phyloP scores from a whole-genome alignment of 2,797 vertebrate species.

The Chaetodon trifasciatus region DNA sequence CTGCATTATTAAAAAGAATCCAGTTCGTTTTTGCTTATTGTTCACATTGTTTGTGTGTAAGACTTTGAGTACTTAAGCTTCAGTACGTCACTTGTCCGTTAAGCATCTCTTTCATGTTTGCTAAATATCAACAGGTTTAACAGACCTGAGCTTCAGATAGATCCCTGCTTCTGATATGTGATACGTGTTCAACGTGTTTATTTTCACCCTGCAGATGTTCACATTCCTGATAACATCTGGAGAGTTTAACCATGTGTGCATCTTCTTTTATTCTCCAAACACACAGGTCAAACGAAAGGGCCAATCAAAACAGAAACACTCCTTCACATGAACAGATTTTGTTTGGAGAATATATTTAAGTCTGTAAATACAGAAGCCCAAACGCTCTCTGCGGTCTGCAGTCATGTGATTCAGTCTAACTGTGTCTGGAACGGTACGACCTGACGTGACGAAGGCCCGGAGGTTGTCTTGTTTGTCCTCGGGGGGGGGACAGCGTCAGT shows the following conservation, averaged over 20 bases:
- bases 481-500: too few relatives aligned
- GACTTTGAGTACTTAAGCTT: not conserved
- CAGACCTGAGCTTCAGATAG: not conserved
- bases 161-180: constrained; percentile 6
- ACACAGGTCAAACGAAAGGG: not conserved
- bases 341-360: not conserved
- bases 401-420: not conserved
- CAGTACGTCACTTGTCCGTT: not conserved
- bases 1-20: not conserved
- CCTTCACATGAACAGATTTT: not conserved
- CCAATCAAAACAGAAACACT: not conserved
- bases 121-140: not conserved
- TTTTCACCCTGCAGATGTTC: not conserved
- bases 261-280: not conserved
- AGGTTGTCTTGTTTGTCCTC: too few relatives aligned
- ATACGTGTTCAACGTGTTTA: not conserved
- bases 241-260: not conserved
- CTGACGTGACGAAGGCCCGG: too few relatives aligned
- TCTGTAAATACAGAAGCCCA: not conserved
- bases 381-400: not conserved
- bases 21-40: too few relatives aligned
- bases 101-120: not conserved
- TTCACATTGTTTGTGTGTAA: too few relatives aligned
- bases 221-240: not conserved
- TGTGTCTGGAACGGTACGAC: too few relatives aligned